A percentile compares a stretch with the other conserved stretches of the same genome.
Conservation (phyloP, 2,113 vertebrate genomes). For the Bucco capensis region DNA sequence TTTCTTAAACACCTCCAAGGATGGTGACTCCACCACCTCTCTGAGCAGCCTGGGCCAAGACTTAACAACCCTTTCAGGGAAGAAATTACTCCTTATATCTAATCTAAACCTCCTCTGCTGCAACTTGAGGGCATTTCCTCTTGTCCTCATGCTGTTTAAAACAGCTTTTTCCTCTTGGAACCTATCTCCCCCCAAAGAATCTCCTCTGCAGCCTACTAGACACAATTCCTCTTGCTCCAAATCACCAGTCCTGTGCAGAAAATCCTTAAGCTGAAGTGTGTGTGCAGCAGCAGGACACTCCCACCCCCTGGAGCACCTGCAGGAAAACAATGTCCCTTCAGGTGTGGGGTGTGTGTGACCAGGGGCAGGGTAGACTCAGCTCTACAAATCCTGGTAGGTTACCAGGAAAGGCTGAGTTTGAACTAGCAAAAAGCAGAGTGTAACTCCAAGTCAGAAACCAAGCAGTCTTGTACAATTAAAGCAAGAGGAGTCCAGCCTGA, state of each 20-base stretch:
- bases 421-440: background rate
- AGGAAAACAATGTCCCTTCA: background rate
- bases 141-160: too few species aligned
- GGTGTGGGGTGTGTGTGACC: background rate
- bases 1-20: too few species aligned
- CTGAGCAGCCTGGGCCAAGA: too few species aligned
- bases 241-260: background rate
- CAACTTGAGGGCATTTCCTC: too few species aligned
- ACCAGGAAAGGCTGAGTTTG: background rate
- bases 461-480: background rate
- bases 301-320: background rate
- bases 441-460: background rate
- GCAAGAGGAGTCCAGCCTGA: background rate
- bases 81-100: too few species aligned
- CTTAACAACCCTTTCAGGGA: too few species aligned
- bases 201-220: background rate
- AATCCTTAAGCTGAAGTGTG: accelerated
- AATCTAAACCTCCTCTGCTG: too few species aligned
- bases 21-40: too few species aligned
- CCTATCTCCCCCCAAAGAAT: background rate
- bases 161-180: background rate
- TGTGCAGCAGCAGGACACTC: background rate
- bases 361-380: background rate
- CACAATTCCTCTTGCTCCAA: background rate
- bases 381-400: background rate